Conservation (phyloP, 2,888 invertebrate genomes). For the Pristionchus fissidentatus region DNA sequence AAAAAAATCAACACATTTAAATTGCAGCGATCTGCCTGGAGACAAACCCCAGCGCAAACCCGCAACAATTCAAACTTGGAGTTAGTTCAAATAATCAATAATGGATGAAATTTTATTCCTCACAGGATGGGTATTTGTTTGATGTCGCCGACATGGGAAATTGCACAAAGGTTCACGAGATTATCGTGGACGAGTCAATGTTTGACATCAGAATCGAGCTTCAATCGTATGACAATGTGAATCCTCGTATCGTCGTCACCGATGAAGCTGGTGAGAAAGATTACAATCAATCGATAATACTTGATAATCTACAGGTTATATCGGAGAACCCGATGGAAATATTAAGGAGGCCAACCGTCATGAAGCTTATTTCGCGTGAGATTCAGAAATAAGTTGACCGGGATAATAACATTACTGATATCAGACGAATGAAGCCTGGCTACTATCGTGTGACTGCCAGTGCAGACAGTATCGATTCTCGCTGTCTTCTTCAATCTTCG, state of each 20-base stretch:
- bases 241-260: not conserved
- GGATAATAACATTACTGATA: not conserved
- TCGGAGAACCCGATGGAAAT: constrained; percentile 8
- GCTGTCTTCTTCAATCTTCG: not conserved
- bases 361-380: not conserved
- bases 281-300: not conserved
- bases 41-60: not conserved
- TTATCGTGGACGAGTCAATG: constrained; percentile 63
- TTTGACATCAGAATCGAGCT: constrained; percentile 30
- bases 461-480: not conserved
- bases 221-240: not conserved
- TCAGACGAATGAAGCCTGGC: not conserved
- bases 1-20: not conserved
- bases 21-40: constrained; percentile 36
- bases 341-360: constrained; percentile 12
- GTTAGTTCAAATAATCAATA: not conserved
- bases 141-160: constrained; percentile 59
- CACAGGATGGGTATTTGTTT: constrained; percentile 48
- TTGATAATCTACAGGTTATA: not conserved
- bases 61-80: not conserved
- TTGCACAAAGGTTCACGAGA: constrained; percentile 54
- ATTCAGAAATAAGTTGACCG: too few species aligned
- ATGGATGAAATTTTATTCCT: not conserved
- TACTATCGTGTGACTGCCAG: not conserved
- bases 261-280: constrained; percentile 2